Base-by-base conservation (phyloP, 2,113 vertebrate species). In the Cyprinus carpio region DNA sequence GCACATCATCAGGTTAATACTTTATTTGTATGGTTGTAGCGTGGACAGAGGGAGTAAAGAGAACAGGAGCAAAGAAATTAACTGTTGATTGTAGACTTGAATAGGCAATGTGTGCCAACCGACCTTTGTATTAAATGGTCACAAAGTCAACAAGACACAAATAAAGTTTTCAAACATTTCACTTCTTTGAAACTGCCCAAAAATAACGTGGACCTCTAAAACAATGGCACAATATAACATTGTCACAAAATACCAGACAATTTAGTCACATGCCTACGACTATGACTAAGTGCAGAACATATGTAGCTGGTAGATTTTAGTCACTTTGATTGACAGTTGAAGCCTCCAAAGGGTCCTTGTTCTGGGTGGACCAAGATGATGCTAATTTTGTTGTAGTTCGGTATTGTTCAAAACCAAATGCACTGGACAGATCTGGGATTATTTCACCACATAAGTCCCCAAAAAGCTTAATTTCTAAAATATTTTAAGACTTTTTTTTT, bases 21-120 rank as follows among this genome's bases (percentile, higher is more conserved):
- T 95, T 95, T 95, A 95, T 95, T 95, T 93, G 93, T 93, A 94
- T 95, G 94, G 94, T 94, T 95, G 95, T 94, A 94, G 94, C 93
- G 91, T 93, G 94, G 91, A 94, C 92, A 93, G 90, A 94, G 88
- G 92, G 90, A 89, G 87, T 90, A 90, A 93, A 88, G 86, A 90
- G 81, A 89, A 85, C 75, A 76, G 80, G 65, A 85, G 84, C 60
- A 82, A 75, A 79, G 62, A 82, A 86, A 83, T 87, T 82, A 86
- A 92, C 91, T 92, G 92, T 90, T 89, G 93, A 93, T 93, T 93
- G 84, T 72, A 86, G 85, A 69, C 65, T 78, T 76, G 79, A 84
- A 92, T 92, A 91, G 93, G 92, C 92, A 90, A 94, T 91, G 91
- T 93, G 92, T 94, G 94, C 92, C 93, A 93, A 94, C 94, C 93